These are phyloP conservation scores for Homarus americanus DNA, from an alignment of 1,140 invertebrate genomes.

Conservation along the genomic window DNA sequence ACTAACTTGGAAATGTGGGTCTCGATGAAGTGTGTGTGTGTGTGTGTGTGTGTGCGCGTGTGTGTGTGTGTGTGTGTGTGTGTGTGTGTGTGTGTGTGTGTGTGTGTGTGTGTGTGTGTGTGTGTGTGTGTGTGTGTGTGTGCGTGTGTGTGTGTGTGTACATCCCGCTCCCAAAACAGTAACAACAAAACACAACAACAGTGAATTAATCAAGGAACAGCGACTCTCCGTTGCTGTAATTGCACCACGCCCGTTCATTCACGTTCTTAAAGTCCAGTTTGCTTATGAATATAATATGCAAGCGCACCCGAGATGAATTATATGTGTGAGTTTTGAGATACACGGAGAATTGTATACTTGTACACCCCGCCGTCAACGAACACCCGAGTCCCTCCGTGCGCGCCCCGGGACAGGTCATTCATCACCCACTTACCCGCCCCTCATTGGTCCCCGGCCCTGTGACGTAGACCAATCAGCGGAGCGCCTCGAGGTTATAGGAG, in stretches of 20 bases:
- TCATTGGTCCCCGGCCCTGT: slow-evolving; percentile 66
- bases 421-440: slow-evolving; percentile 68
- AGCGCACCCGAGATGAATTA: slow-evolving; percentile 30
- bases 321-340: slow-evolving; percentile 59
- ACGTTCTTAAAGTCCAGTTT: neutral
- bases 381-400: slow-evolving; percentile 49
- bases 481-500: slow-evolving; percentile 66
- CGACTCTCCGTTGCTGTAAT: too few species aligned
- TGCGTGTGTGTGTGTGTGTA: neutral
- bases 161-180: neutral
- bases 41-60: neutral
- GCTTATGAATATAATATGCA: slow-evolving; percentile 24
- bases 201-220: too few species aligned
- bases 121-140: neutral
- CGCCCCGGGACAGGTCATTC: slow-evolving; percentile 62
- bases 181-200: too few species aligned
- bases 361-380: slow-evolving; percentile 39
- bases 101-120: neutral
- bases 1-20: slow-evolving; percentile 26
- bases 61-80: neutral
- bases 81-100: neutral
- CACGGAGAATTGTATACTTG: slow-evolving; percentile 65
- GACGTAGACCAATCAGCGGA: slow-evolving; percentile 67
- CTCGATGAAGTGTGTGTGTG: neutral
- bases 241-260: neutral